Evolutionary conservation across 1,140 invertebrate species (phyloP).

Genomic region (Berghia stephanieae): DNA sequence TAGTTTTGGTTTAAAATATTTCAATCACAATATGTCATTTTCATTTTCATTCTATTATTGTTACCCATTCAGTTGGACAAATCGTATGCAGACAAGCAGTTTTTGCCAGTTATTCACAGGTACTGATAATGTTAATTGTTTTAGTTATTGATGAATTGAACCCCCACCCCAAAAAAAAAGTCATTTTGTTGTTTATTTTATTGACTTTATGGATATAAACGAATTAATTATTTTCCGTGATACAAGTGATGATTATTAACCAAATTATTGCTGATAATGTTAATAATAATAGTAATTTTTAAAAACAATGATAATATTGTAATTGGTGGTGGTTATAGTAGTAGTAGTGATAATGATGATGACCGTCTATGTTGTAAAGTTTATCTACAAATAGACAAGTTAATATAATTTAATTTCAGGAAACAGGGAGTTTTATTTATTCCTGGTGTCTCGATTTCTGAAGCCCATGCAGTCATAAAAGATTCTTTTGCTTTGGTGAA

Average conservation of each 20-base stretch:
- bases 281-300: not conserved
- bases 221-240: not conserved
- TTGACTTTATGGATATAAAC: not conserved
- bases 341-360: no score
- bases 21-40: not conserved
- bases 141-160: not conserved
- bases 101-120: not conserved
- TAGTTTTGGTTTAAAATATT: not conserved
- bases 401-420: conserved; percentile 39
- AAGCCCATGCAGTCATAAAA: conserved; percentile 49
- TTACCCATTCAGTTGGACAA: conserved; percentile 11
- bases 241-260: not conserved
- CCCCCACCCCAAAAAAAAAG: no score
- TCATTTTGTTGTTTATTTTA: no score
- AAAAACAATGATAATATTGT: not conserved
- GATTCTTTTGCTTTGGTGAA: conserved; percentile 53
- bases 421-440: conserved; percentile 46
- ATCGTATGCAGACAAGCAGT: not conserved
- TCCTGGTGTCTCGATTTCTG: conserved; percentile 36
- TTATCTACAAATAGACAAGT: no score
- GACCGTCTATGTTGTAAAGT: no score
- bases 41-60: not conserved
- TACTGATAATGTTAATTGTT: not conserved
- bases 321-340: no score
- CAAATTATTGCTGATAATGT: not conserved